Evolutionary conservation across 2,888 invertebrate genomes (phyloP), one percentile per base, ranked within the genome.

Genomic region (Tortrix viridana): DNA sequence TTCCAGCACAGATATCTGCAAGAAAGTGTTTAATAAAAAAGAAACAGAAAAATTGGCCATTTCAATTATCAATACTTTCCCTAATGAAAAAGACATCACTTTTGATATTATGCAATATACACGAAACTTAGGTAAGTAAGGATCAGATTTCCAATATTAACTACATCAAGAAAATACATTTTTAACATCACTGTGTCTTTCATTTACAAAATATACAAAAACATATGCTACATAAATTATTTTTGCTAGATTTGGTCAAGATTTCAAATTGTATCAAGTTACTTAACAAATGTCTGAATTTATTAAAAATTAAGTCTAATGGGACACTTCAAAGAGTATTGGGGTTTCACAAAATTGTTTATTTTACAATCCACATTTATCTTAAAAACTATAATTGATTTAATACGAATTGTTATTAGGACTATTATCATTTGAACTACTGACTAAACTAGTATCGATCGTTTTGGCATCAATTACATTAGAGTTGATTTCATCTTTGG

Each of bases 381-480:
- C 46, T n/a, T 53, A 53, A 32, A 20, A 38, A 23, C 53, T 46
- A 57, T 38, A 59, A 54, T 47, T 53, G 62, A 67, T 66, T 82
- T 74, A 90, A 79, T 83, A 83, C 67, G 89, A 87, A 79, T 91
- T 92, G 70, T 90, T 92, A 77, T 91, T 91, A 60, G 90, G 89
- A 80, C 88, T 89, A 67, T 86, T 79, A 70, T 89, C 84, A 70
- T 84, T 84, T 62, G 84, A 79, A 75, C 73, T 76, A 71, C 68
- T 73, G 20, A 76, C 72, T 69, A 78, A 61, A 76, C 76, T 81
- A 61, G 77, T 79, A 63, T 84, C 81, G 20, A 65, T 66, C n/a
- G 74, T 77, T 69, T 74, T 81, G 37, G 73, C 72, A 65, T 87
- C 85, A 69, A 86, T 83, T 57, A 86, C 67, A 77, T 92, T 91